Conservation (phyloP, 1,140 invertebrate species). For the Trissolcus basalis region DNA sequence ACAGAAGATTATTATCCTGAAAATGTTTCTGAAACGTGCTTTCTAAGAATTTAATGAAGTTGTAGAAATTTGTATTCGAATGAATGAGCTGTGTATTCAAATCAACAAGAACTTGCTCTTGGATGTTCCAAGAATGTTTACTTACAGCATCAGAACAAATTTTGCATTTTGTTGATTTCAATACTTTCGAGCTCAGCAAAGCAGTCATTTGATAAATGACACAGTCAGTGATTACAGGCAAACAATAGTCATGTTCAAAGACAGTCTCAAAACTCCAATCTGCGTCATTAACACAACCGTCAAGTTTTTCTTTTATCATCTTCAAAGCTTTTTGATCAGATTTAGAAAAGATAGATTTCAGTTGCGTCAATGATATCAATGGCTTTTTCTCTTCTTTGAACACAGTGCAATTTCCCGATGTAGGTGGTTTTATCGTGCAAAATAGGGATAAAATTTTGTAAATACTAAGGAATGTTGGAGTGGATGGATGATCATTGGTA, state of each 20-base stretch:
- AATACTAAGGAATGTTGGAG: slow-evolving; percentile 7
- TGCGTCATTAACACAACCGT: background rate
- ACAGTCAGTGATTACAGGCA: slow-evolving; percentile 7
- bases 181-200: slow-evolving; percentile 1
- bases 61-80: background rate
- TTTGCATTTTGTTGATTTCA: background rate
- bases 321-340: background rate
- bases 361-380: slow-evolving; percentile 1
- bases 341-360: slow-evolving; percentile 5
- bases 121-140: slow-evolving; percentile 1
- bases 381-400: background rate
- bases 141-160: background rate
- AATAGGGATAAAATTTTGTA: slow-evolving; percentile 12
- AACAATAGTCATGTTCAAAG: slow-evolving; percentile 11
- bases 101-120: slow-evolving; percentile 6
- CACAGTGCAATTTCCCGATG: slow-evolving; percentile 1
- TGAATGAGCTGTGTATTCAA: background rate
- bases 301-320: slow-evolving; percentile 7
- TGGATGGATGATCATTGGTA: slow-evolving; percentile 11
- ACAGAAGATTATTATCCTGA: background rate
- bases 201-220: slow-evolving; percentile 8
- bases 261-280: slow-evolving; percentile 7
- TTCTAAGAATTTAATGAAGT: slow-evolving; percentile 5
- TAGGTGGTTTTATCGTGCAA: background rate
- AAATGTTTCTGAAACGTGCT: background rate